A percentile compares a stretch with the other conserved stretches of the same genome.
These are phyloP conservation scores for Pedicia rivosa DNA, from an alignment of 2,888 invertebrate species.

Conservation along the genomic window DNA sequence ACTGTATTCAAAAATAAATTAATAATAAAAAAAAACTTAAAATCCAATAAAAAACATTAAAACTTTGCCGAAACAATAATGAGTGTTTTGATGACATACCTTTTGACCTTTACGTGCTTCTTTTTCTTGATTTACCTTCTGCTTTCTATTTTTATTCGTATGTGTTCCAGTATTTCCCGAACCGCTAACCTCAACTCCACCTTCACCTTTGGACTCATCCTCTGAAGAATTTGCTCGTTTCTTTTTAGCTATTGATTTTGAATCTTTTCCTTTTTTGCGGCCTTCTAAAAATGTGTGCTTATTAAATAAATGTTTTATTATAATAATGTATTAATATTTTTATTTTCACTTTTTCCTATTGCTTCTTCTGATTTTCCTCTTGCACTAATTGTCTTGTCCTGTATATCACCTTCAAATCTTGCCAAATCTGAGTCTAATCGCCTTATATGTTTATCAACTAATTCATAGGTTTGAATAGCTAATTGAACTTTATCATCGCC, in stretches of 20 bases:
- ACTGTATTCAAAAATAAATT: constrained; percentile 5
- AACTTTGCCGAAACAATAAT: constrained; percentile 5
- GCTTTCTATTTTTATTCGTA: constrained; percentile 32
- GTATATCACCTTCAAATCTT: constrained; percentile 91
- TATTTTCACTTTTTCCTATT: constrained; percentile 39
- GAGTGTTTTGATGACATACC: constrained; percentile 21
- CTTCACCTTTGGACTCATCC: constrained; percentile 24
- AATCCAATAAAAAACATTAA: constrained; percentile 1
- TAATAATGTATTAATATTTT: neutral
- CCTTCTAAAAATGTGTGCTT: constrained; percentile 34
- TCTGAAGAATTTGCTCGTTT: constrained; percentile 31
- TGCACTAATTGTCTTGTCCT: constrained; percentile 76
- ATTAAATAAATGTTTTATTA: constrained; percentile 1
- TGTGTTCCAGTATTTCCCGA: constrained; percentile 17
- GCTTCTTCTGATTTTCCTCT: constrained; percentile 50
- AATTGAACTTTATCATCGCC: constrained; percentile 96
- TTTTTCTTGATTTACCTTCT: constrained; percentile 35
- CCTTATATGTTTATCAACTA: constrained; percentile 95
- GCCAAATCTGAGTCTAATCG: constrained; percentile 91
- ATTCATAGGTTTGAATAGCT: constrained; percentile 94
- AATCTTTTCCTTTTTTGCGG: constrained; percentile 52
- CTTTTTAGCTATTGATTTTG: constrained; percentile 39
- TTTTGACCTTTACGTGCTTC: constrained; percentile 32
- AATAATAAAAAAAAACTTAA: constrained; percentile 2
- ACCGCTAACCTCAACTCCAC: too few relatives aligned